Conservation (phyloP, 2,113 vertebrate genomes). For the Hippopotamus amphibius region DNA sequence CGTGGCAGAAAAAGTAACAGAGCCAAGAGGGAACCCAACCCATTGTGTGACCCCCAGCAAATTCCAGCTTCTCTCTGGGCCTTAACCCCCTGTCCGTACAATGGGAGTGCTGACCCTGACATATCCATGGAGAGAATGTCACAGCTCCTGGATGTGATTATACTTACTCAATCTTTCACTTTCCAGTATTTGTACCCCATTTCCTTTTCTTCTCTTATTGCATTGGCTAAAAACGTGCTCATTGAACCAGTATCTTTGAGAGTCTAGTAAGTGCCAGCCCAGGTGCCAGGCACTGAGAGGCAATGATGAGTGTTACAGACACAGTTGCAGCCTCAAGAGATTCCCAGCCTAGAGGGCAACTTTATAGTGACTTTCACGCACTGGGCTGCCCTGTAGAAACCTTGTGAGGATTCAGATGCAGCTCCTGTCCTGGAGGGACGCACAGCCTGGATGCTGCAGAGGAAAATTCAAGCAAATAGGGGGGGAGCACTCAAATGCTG, state of each 20-base stretch:
- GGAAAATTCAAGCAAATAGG: neutral
- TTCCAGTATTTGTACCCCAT: neutral
- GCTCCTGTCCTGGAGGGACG: neutral
- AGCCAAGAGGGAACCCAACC: neutral
- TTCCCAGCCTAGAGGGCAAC: neutral
- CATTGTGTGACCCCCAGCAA: neutral
- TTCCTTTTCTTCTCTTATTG: neutral
- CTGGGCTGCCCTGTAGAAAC: neutral
- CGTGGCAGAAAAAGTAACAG: neutral
- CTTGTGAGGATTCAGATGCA: rapidly evolving
- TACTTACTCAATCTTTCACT: neutral
- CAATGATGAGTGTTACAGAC: neutral
- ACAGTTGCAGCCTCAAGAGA: neutral
- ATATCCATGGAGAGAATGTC: rapidly evolving
- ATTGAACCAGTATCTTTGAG: neutral
- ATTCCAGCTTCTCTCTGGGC: neutral
- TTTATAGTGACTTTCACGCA: neutral
- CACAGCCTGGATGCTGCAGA: neutral
- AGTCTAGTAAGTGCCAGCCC: neutral
- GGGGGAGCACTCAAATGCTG: neutral
- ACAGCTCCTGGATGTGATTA: rapidly evolving
- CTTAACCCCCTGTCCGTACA: neutral
- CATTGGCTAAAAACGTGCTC: neutral
- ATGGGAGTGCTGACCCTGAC: neutral
- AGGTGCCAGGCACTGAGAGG: neutral